A percentile compares a stretch with the other conserved stretches of the same genome.
Conservation (phyloP, 2,113 vertebrate genomes). For the crab-eating macaque (Macaca fascicularis) region DNA sequence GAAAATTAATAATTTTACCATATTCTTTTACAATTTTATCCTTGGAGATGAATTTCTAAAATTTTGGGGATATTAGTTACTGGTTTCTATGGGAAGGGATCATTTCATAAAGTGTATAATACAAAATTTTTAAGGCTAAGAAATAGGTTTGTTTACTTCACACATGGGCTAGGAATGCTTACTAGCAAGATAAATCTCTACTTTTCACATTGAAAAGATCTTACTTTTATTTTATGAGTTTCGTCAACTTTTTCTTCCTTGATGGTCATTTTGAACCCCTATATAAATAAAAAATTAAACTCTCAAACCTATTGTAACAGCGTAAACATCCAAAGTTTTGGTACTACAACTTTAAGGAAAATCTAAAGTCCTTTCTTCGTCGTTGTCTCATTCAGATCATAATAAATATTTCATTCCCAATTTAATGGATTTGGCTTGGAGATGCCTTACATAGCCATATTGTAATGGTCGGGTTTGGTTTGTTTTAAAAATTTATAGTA, state of each 20-base stretch:
- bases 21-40: background rate
- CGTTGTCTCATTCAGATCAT: slow-evolving; percentile 72
- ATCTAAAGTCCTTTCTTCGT: slow-evolving; percentile 62
- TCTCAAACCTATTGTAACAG: slow-evolving; percentile 25
- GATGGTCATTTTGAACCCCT: background rate
- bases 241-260: slow-evolving; percentile 35
- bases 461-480: slow-evolving; percentile 75
- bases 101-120: slow-evolving; percentile 11
- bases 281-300: slow-evolving; percentile 35
- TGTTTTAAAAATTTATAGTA: slow-evolving; percentile 80
- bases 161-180: slow-evolving; percentile 16
- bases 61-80: background rate
- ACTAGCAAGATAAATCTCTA: background rate
- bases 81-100: background rate
- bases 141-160: slow-evolving; percentile 51
- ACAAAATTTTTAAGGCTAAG: slow-evolving; percentile 33
- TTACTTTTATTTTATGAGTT: slow-evolving; percentile 40
- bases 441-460: slow-evolving; percentile 76
- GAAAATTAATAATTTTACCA: slow-evolving; percentile 13
- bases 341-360: slow-evolving; percentile 71
- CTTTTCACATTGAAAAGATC: slow-evolving; percentile 27
- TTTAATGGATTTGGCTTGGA: slow-evolving; percentile 80
- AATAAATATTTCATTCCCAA: slow-evolving; percentile 77
- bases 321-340: slow-evolving; percentile 43
- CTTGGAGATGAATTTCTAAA: slow-evolving; percentile 22